Conservation (phyloP, 2,113 vertebrate species). For the Struthidea cinerea region DNA sequence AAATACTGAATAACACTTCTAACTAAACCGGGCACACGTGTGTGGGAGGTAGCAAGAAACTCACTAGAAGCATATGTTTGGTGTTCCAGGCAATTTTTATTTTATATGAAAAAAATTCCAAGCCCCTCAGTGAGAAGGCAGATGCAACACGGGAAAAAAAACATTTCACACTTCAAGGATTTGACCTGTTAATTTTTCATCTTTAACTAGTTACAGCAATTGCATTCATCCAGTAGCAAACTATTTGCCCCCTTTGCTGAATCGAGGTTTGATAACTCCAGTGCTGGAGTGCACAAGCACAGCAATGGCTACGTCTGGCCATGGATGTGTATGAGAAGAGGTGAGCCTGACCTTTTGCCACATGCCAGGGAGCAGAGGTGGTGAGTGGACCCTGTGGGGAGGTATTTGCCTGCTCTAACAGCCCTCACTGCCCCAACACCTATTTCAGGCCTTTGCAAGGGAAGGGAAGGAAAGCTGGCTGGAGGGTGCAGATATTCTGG, state of each 20-base stretch:
- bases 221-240: neutral
- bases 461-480: neutral
- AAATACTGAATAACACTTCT: neutral
- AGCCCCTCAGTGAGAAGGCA: neutral
- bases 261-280: accelerated
- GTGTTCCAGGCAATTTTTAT: neutral
- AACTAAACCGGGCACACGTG: neutral
- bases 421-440: neutral
- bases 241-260: neutral
- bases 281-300: neutral
- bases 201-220: neutral
- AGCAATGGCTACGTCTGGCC: neutral
- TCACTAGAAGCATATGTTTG: neutral
- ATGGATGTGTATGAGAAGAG: accelerated
- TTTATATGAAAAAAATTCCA: neutral
- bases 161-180: neutral
- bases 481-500: neutral
- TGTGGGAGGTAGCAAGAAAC: neutral
- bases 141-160: neutral
- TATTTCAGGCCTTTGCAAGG: accelerated
- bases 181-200: neutral
- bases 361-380: neutral
- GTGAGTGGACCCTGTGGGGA: neutral
- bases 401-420: neutral
- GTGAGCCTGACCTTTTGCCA: neutral